Base-by-base conservation (phyloP, 2,797 vertebrate genomes). In the Spizella passerina region DNA sequence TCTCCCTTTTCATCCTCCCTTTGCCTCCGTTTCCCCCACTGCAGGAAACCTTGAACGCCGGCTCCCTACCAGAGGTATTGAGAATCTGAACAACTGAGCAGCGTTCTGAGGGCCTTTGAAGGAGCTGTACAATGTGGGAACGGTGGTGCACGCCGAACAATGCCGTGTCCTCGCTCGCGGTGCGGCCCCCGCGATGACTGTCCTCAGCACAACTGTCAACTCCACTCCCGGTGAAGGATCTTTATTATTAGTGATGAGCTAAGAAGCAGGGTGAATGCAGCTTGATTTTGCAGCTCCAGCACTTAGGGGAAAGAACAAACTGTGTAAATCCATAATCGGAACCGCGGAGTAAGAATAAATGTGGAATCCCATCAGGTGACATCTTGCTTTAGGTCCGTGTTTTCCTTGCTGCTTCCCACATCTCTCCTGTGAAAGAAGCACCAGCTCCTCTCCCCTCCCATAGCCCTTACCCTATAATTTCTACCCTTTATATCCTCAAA, bases 141-240 rank as follows among this genome's bases (percentile, higher is more conserved):
- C 88, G 84, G 87, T 8, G 86, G 93, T 70, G 93, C 88, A 53
- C 8, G 1, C 43, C 4, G 9, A 95, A 95, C 90, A 90, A 86
- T 76, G 69, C 16, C 5, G 12, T 4, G 23, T 61, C 86, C 94
- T 96, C 52, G 14, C 82, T 78, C 78, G 26, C 18, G 12, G 88
- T n/a, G 85, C 83, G 9, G 76, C 88, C 93, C 87, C 90, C 9
- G 3, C 23, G 3, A 83, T 32, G 81, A 83, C 95, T 86, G 89
- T 95, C 95, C 95, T 96, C 95, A 94, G 87, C 94, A 88, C 87
- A 95, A 94, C 95, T 91, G 94, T 81, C 94, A 95, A 63, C 92
- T 92, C 64, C 2, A 63, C 72, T 92, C 93, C 92, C 59, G 26
- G 23, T 85, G 89, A 94, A 95, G 86, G 95, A 94, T 95, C 95